Base-by-base conservation (phyloP, 2,797 vertebrate genomes). In the Acanthurus leucopareius region DNA sequence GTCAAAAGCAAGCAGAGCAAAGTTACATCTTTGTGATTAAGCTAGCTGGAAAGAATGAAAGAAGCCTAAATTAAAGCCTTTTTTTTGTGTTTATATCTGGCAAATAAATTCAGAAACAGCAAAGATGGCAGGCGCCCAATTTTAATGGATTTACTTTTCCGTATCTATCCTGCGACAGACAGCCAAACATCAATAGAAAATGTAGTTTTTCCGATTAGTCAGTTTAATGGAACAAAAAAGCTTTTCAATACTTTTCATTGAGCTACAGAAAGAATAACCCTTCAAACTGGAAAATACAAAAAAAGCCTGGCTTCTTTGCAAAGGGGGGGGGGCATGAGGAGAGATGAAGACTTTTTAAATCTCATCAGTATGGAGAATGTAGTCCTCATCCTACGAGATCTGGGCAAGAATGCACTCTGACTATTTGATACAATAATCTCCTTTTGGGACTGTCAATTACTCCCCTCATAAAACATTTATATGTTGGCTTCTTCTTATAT, bases 391-490 rank as follows among this genome's bases (percentile, higher is more conserved):
- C 53, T 54, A 28, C 10, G 71, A 59, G 54, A 82, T 72, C n/a
- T 32, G 73, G 79, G 61, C 47, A 47, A 35, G 60, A 85, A 85
- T 77, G 14, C 70, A 60, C 61, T 57, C 68, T 10, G 56, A 73
- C 79, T 78, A 40, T 82, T 75, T 86, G 66, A 86, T 80, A 79
- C 76, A 81, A 81, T 86, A 84, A 89, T 86, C 83, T 84, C 82
- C 78, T 92, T 88, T 83, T 66, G 59, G 71, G 80, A 79, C 71
- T 84, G 77, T 88, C 85, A 88, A 78, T 91, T 88, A 88, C 78
- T 74, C 79, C 68, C 28, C 64, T 72, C 76, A 86, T 91, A 83
- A 89, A 87, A 88, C 47, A 91, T 89, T 87, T 85, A 89, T 90
- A 51, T 56, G 49, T 7, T 47, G 19, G 16, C 52, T 57, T 75